Evolutionary conservation across 2,888 invertebrate genomes (phyloP).

Genomic region (Acronicta leporina): DNA sequence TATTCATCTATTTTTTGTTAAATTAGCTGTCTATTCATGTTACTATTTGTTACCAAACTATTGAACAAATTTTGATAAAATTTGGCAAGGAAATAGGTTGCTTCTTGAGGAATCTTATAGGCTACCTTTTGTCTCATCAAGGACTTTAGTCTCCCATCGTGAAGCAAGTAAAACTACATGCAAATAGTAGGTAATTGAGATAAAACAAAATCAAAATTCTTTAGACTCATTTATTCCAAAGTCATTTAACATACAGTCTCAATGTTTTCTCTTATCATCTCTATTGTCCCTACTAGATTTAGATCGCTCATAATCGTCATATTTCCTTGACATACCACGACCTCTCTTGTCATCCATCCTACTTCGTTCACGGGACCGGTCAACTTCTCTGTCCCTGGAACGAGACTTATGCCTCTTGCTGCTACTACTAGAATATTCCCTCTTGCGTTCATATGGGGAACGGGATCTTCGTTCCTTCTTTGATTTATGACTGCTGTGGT

Average conservation of each 20-base stretch:
- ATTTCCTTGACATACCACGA: conserved; percentile 76
- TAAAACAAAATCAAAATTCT: conserved; percentile 8
- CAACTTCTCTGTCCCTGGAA: conserved; percentile 80
- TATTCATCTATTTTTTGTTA: too few relatives aligned
- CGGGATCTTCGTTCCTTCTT: conserved; percentile 84
- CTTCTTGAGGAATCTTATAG: too few relatives aligned
- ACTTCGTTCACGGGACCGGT: conserved; percentile 77
- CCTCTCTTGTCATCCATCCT: conserved; percentile 79
- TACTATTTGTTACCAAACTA: too few relatives aligned
- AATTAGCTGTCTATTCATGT: too few relatives aligned
- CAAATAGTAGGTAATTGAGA: too few relatives aligned
- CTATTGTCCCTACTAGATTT: conserved; percentile 80
- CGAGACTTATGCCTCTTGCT: conserved; percentile 85
- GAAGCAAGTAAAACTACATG: too few relatives aligned
- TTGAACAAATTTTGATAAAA: too few relatives aligned
- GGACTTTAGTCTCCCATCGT: too few relatives aligned
- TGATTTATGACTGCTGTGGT: conserved; percentile 81
- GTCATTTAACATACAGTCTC: conserved; percentile 38
- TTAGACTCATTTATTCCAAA: conserved; percentile 30
- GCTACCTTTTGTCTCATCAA: too few relatives aligned
- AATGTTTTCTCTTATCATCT: conserved; percentile 83
- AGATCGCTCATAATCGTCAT: conserved; percentile 85
- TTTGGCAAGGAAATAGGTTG: too few relatives aligned
- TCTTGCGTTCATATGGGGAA: conserved; percentile 85
- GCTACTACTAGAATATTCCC: conserved; percentile 72